Percentiles rank a stretch among this genome's conserved stretches.
Evolutionary conservation across 2,888 invertebrate genomes (phyloP).

Genomic region (Romanomermis culicivorax): DNA sequence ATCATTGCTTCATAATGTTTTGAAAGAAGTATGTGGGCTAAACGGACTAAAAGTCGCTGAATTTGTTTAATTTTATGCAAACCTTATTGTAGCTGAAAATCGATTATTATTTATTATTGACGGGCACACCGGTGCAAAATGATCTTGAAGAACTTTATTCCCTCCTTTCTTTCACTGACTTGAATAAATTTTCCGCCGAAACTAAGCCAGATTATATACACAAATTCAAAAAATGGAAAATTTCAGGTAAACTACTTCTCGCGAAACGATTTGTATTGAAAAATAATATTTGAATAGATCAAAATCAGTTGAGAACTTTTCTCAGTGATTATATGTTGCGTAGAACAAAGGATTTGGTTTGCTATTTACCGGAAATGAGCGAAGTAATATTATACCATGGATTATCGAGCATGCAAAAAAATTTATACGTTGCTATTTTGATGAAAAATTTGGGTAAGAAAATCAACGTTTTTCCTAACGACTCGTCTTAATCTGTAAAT

Average conservation of each 20-base stretch:
- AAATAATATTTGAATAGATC: conserved; percentile 4
- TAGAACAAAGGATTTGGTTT: conserved; percentile 29
- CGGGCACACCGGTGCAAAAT: conserved; percentile 35
- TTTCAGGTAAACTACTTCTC: background rate
- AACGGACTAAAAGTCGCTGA: too few relatives aligned
- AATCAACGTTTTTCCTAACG: too few relatives aligned
- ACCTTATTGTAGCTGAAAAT: conserved; percentile 4
- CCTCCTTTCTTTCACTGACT: conserved; percentile 28
- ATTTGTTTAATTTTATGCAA: too few relatives aligned
- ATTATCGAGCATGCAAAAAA: conserved; percentile 30
- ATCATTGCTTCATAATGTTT: conserved; percentile 34
- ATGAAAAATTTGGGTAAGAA: conserved; percentile 29
- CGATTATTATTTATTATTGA: conserved; percentile 24
- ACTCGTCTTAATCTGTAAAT: too few relatives aligned
- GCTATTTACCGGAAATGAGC: conserved; percentile 28
- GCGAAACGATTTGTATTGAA: too few relatives aligned
- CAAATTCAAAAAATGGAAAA: conserved; percentile 16
- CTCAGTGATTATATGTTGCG: conserved; percentile 29
- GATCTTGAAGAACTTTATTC: conserved; percentile 31
- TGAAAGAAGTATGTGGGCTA: conserved; percentile 26
- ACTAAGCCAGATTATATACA: conserved; percentile 25
- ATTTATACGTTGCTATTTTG: conserved; percentile 31
- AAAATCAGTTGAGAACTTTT: conserved; percentile 23
- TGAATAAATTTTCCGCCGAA: conserved; percentile 22
- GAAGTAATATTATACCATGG: conserved; percentile 32